Evolutionary conservation across 35 echinoderm and acorn worm species (phyloP).

Genomic region (Eucidaris tribuloides): DNA sequence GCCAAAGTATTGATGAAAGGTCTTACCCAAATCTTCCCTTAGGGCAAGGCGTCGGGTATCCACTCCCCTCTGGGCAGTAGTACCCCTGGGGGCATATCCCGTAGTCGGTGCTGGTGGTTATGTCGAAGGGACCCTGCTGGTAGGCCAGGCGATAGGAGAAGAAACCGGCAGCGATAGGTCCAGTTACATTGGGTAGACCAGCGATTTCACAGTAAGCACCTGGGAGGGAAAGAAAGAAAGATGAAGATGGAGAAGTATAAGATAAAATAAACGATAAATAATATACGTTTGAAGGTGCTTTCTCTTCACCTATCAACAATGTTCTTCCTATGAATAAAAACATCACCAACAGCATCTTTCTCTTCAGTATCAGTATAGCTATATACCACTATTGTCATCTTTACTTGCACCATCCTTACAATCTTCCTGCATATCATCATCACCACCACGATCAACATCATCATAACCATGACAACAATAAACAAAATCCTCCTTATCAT

Average conservation of each 20-base stretch:
- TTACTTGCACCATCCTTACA: too few species aligned
- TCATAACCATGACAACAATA: too few species aligned
- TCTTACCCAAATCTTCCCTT: constrained; percentile 84
- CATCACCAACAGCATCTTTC: too few species aligned
- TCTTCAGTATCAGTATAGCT: too few species aligned
- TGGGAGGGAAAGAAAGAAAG: background rate
- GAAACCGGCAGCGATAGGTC: constrained; percentile 65
- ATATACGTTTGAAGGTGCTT: too few species aligned
- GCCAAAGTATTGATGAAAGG: background rate
- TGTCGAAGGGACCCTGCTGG: constrained; percentile 84
- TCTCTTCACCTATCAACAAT: too few species aligned
- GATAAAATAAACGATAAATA: too few species aligned
- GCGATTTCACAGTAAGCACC: constrained; percentile 73
- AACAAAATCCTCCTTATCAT: too few species aligned
- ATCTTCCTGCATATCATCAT: too few species aligned
- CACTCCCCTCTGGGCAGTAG: constrained; percentile 84
- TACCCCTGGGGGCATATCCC: constrained; percentile 77
- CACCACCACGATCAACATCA: too few species aligned
- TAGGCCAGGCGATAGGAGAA: constrained; percentile 67
- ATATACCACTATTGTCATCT: too few species aligned
- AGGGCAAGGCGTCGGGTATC: constrained; percentile 63
- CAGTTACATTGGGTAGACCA: constrained; percentile 63
- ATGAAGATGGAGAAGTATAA: background rate
- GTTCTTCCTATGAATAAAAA: too few species aligned
- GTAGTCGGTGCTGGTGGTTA: constrained; percentile 72